Evolutionary conservation across 2,888 invertebrate species (phyloP).

Genomic region (Clostera curtula): DNA sequence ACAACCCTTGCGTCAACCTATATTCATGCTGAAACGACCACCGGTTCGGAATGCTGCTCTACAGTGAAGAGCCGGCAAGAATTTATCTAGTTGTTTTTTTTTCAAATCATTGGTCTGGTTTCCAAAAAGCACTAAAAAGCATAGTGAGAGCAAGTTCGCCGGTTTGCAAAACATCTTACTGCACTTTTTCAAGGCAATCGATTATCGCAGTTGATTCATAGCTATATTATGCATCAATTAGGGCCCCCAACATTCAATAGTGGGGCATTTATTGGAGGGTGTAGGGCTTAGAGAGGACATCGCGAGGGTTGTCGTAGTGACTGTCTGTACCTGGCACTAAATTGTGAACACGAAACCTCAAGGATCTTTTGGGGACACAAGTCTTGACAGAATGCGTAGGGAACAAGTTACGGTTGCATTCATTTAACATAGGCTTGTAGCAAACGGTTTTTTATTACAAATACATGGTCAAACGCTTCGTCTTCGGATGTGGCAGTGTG

Average conservation of each 20-base stretch:
- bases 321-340: constrained; percentile 46
- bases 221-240: constrained; percentile 26
- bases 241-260: constrained; percentile 15
- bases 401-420: background rate
- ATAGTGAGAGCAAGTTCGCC: no score
- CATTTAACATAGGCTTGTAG: background rate
- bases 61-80: no score
- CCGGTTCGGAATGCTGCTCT: no score
- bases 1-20: no score
- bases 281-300: constrained; percentile 27
- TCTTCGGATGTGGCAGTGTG: constrained; percentile 14
- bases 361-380: constrained; percentile 20
- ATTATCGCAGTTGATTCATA: constrained; percentile 10
- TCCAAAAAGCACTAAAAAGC: no score
- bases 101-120: no score
- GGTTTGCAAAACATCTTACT: background rate
- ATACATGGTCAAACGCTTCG: no score
- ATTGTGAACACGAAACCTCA: constrained; percentile 21
- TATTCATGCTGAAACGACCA: no score
- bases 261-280: constrained; percentile 31
- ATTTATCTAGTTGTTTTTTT: no score
- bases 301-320: constrained; percentile 43
- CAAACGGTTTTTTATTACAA: background rate
- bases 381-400: constrained; percentile 7
- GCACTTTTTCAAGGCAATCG: background rate